Conservation (phyloP, 92 coral and sea anemone genomes). For the Palythoa caribaeorum region DNA sequence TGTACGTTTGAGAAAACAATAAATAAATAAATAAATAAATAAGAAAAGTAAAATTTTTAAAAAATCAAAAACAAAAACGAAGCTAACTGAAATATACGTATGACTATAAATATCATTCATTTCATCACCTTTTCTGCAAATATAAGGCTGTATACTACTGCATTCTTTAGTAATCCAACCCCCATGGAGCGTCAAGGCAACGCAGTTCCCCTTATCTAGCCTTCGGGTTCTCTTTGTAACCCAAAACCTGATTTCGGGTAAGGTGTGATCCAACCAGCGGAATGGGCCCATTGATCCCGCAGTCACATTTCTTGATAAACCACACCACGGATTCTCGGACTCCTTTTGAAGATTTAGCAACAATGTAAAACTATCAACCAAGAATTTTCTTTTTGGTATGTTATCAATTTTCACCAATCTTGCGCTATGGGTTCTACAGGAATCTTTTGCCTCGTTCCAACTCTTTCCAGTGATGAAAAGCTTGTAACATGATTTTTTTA, state of each 20-base stretch:
- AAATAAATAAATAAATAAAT: too few relatives aligned
- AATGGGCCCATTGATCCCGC: not conserved
- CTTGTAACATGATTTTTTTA: too few relatives aligned
- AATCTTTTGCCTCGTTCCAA: too few relatives aligned
- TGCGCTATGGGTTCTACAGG: too few relatives aligned
- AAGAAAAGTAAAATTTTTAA: too few relatives aligned
- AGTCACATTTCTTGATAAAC: not conserved
- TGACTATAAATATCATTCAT: too few relatives aligned
- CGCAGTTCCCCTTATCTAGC: constrained; percentile 20
- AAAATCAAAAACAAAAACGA: too few relatives aligned
- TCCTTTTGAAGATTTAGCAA: constrained; percentile 5
- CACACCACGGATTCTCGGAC: constrained; percentile 19
- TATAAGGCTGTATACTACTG: constrained; percentile 5
- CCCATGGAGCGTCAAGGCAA: not conserved
- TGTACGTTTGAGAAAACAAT: too few relatives aligned
- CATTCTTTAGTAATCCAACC: not conserved
- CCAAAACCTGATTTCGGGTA: not conserved
- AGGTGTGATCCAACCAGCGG: constrained; percentile 35
- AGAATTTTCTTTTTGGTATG: too few relatives aligned
- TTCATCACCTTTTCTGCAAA: constrained; percentile 20
- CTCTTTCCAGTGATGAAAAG: too few relatives aligned
- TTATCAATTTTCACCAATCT: too few relatives aligned
- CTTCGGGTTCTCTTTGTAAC: constrained; percentile 11
- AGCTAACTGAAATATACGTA: too few relatives aligned
- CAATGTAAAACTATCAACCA: not conserved